A percentile compares a stretch with the other conserved stretches of the same genome.
phyloP scores from a whole-genome alignment of 2,113 vertebrate species.

The Sturnira hondurensis region DNA sequence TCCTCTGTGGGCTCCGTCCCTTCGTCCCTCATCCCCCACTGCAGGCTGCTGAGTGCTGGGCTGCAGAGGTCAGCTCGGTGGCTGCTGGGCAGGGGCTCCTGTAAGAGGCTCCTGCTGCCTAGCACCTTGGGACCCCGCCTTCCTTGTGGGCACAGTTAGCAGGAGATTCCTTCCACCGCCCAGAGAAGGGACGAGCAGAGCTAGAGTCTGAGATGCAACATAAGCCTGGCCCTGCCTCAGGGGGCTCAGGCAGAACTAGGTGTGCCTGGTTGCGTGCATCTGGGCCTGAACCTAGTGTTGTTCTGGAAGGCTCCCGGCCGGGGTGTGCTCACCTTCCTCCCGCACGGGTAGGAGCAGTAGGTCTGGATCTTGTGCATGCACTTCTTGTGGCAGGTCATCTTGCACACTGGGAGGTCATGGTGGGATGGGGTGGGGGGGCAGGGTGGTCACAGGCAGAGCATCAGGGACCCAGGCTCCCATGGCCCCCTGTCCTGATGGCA shows the following conservation, averaged over 20 bases:
- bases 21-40: background rate
- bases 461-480: background rate
- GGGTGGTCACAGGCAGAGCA: background rate
- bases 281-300: background rate
- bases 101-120: background rate
- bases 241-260: background rate
- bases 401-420: constrained; percentile 85
- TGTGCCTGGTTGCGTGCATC: background rate
- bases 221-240: background rate
- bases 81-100: background rate
- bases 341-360: constrained; percentile 85
- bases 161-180: background rate
- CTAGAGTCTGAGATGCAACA: background rate
- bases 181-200: background rate
- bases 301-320: background rate
- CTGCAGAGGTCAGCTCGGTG: background rate
- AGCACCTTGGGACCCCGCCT: background rate
- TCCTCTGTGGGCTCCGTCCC: background rate
- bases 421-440: background rate
- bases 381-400: constrained; percentile 97
- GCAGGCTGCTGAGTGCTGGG: background rate
- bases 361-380: constrained; percentile 91
- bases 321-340: constrained; percentile 84
- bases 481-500: background rate
- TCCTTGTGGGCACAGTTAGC: background rate